Percentiles rank a stretch among this genome's conserved stretches.
phyloP scores from a whole-genome alignment of 2,797 vertebrate genomes.

The Sparus aurata region DNA sequence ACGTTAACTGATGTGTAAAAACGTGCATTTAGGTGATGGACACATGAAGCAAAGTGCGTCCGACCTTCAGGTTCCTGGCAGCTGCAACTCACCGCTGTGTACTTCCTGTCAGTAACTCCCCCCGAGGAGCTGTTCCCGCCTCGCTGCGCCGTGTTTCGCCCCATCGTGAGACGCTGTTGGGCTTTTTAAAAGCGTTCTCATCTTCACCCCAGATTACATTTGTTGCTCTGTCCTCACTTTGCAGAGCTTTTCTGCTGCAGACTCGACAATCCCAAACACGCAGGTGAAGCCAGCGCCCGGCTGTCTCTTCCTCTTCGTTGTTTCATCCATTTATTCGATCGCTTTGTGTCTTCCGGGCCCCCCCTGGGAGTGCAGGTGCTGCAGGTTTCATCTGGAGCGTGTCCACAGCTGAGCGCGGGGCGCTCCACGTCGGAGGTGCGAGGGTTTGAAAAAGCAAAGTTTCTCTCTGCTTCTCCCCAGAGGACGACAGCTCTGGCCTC shows the following conservation, averaged over 20 bases:
- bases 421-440: not conserved
- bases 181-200: constrained; percentile 30
- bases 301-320: constrained; percentile 16
- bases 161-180: not conserved
- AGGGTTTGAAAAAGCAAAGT: constrained; percentile 45
- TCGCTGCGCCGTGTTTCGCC: not conserved
- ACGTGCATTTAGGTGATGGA: constrained; percentile 37
- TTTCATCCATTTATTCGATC: constrained; percentile 39
- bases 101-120: not conserved
- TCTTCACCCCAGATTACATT: constrained; percentile 40
- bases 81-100: constrained; percentile 41
- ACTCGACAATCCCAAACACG: not conserved
- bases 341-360: not conserved
- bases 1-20: constrained; percentile 38
- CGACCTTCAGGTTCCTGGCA: constrained; percentile 55
- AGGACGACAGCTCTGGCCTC: constrained; percentile 12
- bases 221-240: constrained; percentile 6
- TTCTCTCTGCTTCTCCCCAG: constrained; percentile 7
- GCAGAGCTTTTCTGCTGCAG: constrained; percentile 1
- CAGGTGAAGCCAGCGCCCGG: not conserved
- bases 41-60: constrained; percentile 12
- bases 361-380: constrained; percentile 14
- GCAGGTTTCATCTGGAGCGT: not conserved
- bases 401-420: not conserved
- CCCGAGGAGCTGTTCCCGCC: not conserved